Evolutionary conservation across 2,113 vertebrate species (phyloP), one percentile per base, ranked within the genome.

Genomic region (Dissostichus mawsoni): DNA sequence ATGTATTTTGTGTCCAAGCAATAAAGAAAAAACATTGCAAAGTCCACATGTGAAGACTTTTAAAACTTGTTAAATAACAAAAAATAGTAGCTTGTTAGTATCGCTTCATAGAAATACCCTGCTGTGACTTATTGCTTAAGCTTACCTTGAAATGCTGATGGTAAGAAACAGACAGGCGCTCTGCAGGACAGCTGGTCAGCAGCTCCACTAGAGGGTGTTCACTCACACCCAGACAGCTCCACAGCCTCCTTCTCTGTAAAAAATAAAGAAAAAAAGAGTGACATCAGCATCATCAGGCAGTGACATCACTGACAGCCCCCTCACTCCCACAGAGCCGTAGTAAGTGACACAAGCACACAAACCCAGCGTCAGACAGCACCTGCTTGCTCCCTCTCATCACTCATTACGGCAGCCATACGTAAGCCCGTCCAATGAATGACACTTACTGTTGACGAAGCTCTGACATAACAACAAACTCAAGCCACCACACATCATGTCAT

Each of bases 401-500:
- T 81, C 82, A 72, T 84, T 57, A 71, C 3, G 41, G 58, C 29
- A 1, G 36, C 69, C 72, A 55, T 69, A 78, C 82, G 81, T 86
- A 81, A 90, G 55, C 47, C 66, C 29, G 0, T 11, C 44, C 78
- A 45, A 12, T 90, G 78, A 94, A 91, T 77, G 76, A 69, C 59
- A 57, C 55, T 71, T 76, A 88, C 58, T 94, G 93, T 94, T 79
- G 63, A 41, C 53, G n/a, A 56, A 72, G 51, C 45, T 47, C 55
- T 84, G 81, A 87, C 88, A 64, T 57, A 18, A 70, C 62, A 77
- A 67, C 82, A 87, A 78, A 78, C 73, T 56, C 81, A 76, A 82
- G 76, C 85, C 79, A 83, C 68, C 82, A 51, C 74, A 81, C 86
- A 90, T 86, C 88, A 92, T 86, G 81, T 86, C 90, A 86, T 90